A percentile compares a stretch with the other conserved stretches of the same genome.
Conservation (phyloP, 2,888 invertebrate species). For the Monopis laevigella region DNA sequence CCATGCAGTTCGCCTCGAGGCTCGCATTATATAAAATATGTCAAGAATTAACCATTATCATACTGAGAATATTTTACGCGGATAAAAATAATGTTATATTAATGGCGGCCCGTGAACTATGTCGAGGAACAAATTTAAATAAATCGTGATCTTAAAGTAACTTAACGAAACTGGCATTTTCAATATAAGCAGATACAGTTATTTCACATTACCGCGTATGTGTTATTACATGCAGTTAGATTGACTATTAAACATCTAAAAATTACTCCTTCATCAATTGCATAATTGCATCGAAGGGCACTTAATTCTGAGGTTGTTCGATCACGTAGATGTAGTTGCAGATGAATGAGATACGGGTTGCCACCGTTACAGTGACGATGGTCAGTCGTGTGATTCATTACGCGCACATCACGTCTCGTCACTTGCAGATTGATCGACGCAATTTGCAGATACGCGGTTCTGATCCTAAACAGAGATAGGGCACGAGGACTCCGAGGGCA, state of each 20-base stretch:
- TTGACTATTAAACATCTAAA: no score
- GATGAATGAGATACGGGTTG: no score
- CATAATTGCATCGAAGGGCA: no score
- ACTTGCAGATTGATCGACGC: constrained; percentile 33
- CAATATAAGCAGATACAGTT: neutral
- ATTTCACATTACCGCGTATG: no score
- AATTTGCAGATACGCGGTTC: constrained; percentile 42
- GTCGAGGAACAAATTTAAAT: constrained; percentile 31
- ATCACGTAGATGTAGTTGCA: no score
- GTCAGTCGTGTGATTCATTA: constrained; percentile 4
- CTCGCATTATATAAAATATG: constrained; percentile 63
- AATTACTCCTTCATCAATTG: no score
- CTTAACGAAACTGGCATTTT: constrained; percentile 9
- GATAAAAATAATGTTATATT: constrained; percentile 37
- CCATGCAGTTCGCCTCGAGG: no score
- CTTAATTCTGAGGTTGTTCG: no score
- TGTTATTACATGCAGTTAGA: no score
- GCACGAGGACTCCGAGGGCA: constrained; percentile 39
- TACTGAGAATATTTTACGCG: constrained; percentile 47
- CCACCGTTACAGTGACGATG: no score
- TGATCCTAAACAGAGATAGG: constrained; percentile 58
- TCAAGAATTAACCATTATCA: constrained; percentile 64
- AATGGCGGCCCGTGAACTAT: constrained; percentile 31
- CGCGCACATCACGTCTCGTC: constrained; percentile 14
- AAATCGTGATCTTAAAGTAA: constrained; percentile 32